Percentiles rank a stretch among this genome's conserved stretches.
phyloP scores from a whole-genome alignment of 2,113 vertebrate genomes.

The Hypanus sabinus region DNA sequence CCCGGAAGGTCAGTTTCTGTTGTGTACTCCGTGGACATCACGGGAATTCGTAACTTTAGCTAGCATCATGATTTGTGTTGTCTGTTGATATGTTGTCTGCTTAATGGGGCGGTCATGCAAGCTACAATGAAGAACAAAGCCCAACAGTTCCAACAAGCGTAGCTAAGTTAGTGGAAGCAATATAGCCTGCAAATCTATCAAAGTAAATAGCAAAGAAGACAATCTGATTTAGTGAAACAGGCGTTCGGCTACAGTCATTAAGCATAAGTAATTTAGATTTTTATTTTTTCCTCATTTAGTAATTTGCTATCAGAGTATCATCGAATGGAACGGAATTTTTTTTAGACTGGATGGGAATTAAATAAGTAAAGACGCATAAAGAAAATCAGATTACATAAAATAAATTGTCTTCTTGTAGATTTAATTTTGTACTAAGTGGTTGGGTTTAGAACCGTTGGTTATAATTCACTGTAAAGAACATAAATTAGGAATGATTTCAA shows the following conservation, averaged over 20 bases:
- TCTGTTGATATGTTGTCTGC: conserved; percentile 83
- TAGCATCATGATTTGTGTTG: conserved; percentile 73
- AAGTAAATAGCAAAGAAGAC: conserved; percentile 76
- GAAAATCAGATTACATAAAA: conserved; percentile 77
- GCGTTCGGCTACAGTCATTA: conserved; percentile 81
- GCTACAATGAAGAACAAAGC: conserved; percentile 92
- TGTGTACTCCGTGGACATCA: conserved; percentile 54
- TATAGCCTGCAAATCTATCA: conserved; percentile 73
- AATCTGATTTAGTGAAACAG: conserved; percentile 89
- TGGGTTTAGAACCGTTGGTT: conserved; percentile 12
- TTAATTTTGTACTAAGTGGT: conserved; percentile 56
- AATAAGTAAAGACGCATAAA: conserved; percentile 73
- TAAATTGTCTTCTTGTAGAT: conserved; percentile 60
- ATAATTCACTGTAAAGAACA: conserved; percentile 30
- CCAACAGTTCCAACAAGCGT: conserved; percentile 68
- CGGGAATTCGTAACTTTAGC: conserved; percentile 66
- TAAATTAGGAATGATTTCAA: conserved; percentile 28
- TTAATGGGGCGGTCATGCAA: conserved; percentile 96
- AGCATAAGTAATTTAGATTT: conserved; percentile 80
- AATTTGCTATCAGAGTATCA: conserved; percentile 78
- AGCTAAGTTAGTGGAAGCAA: conserved; percentile 66
- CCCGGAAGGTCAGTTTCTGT: conserved; percentile 63
- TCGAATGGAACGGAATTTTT: conserved; percentile 82
- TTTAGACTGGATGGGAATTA: conserved; percentile 85
- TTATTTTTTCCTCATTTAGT: conserved; percentile 75